These are phyloP conservation scores for Synchiropus splendidus DNA, from an alignment of 2,113 vertebrate species.

Conservation along the genomic window DNA sequence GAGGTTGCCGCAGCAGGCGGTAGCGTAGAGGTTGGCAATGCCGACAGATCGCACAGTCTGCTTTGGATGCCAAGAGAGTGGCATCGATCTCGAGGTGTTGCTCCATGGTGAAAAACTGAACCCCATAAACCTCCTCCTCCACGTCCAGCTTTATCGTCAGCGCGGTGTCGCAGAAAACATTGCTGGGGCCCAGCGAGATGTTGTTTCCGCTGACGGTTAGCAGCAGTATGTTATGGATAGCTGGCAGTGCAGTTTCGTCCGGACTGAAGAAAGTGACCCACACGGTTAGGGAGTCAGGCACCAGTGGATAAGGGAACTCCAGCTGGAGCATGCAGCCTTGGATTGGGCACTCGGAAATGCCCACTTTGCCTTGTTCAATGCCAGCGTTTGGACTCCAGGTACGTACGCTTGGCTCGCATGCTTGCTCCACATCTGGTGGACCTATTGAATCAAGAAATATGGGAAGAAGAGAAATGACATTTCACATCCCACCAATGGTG, in stretches of 20 bases:
- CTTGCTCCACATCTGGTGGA: slow-evolving; percentile 94
- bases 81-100: slow-evolving; percentile 94
- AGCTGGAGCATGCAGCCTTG: slow-evolving; percentile 94
- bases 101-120: slow-evolving; percentile 93
- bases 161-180: slow-evolving; percentile 87
- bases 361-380: slow-evolving; percentile 72
- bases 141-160: slow-evolving; percentile 82
- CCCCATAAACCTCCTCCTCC: slow-evolving; percentile 77
- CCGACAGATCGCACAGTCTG: slow-evolving; percentile 68
- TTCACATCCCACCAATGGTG: slow-evolving; percentile 11
- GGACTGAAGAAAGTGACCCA: slow-evolving; percentile 93
- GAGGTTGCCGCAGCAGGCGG: slow-evolving; percentile 79
- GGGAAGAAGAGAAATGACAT: not conserved
- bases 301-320: slow-evolving; percentile 77
- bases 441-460: slow-evolving; percentile 59
- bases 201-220: slow-evolving; percentile 79
- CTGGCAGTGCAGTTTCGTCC: slow-evolving; percentile 78
- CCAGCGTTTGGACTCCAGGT: slow-evolving; percentile 93
- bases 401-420: slow-evolving; percentile 88
- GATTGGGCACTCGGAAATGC: slow-evolving; percentile 73
- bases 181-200: slow-evolving; percentile 84
- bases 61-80: slow-evolving; percentile 80
- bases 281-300: slow-evolving; percentile 83
- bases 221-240: slow-evolving; percentile 86
- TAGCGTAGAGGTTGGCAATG: slow-evolving; percentile 79